Evolutionary conservation across 2,797 vertebrate species (phyloP).

Genomic region (Tarsius wallacei): DNA sequence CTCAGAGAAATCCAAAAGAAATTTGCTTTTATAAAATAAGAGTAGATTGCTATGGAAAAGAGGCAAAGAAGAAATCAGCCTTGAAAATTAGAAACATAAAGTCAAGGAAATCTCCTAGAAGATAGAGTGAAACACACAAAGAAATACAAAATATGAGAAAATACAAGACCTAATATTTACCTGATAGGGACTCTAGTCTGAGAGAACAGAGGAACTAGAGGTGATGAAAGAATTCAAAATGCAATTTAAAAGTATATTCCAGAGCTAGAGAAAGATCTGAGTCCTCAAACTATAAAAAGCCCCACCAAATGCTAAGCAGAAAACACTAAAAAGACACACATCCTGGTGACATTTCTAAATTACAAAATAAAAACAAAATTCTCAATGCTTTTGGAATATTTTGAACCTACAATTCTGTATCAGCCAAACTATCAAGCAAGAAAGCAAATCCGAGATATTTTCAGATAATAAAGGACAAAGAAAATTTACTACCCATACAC

Average conservation of each 20-base stretch:
- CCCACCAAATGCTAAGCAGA: conserved; percentile 71
- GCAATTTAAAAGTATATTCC: conserved; percentile 72
- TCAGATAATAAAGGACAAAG: conserved; percentile 77
- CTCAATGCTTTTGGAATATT: conserved; percentile 74
- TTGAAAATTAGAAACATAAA: conserved; percentile 72
- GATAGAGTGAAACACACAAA: conserved; percentile 32
- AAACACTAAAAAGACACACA: conserved; percentile 75
- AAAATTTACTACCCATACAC: conserved; percentile 79
- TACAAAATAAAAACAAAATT: conserved; percentile 80
- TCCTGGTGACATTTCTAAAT: conserved; percentile 82
- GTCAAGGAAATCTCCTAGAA: conserved; percentile 52
- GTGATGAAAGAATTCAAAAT: conserved; percentile 64
- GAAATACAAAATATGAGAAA: conserved; percentile 66
- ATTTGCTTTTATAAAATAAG: conserved; percentile 65
- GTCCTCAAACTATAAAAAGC: conserved; percentile 78
- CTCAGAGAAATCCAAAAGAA: conserved; percentile 49
- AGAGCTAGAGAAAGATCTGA: conserved; percentile 70
- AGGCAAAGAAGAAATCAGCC: conserved; percentile 61
- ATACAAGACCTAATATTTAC: conserved; percentile 53
- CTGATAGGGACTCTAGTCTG: conserved; percentile 48
- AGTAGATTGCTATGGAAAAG: conserved; percentile 59
- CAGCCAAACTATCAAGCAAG: conserved; percentile 70
- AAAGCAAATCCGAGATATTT: conserved; percentile 77
- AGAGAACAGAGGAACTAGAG: conserved; percentile 66
- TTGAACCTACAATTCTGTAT: conserved; percentile 71